Evolutionary conservation across 2,113 vertebrate genomes (phyloP), one percentile per base, ranked within the genome.

Genomic region (Dissostichus mawsoni): DNA sequence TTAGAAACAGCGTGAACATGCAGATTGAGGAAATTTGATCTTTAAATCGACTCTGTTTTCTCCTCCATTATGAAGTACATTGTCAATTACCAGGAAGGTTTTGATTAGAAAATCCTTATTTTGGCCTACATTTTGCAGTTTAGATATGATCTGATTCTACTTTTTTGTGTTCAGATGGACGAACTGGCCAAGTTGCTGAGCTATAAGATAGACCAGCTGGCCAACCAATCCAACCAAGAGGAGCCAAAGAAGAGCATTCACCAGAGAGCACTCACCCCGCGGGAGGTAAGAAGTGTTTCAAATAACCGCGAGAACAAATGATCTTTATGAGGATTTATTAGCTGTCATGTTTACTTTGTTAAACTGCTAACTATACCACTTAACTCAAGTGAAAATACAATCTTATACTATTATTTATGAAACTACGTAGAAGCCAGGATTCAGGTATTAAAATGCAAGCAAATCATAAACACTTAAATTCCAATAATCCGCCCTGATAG

Each of bases 201-300:
- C 83, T 96, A 96, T 89, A 96, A 96, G 89, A 97, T 97, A 77
- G 95, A 95, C 1, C 96, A 96, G 44, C 92, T 96, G 74, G 92
- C 95, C 0, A 94, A 95, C 77, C 83, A 95, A 41, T 93, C 95
- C 0, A 17, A 85, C 33, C 90, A 80, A 7, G 92, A 93, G 71
- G 93, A 93, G 57, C 91, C 85, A 9, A 92, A 92, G 67, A 94
- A 84, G n/a, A 90, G 81, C 45, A 86, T 86, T 0, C 90, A 86
- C 56, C 94, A 95, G 85, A 93, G 93, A 82, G 91, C 92, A 33
- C 92, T 97, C 55, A 96, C 92, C 0, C 93, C 94, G 44, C 96
- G 96, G 52, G 96, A 99, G 97, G 97, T 98, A 96, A 41, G 48
- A 71, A 69, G 95, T 17, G 25, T 57, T 44, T 62, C 25, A 13